Conservation (phyloP, 2,797 vertebrate genomes). For the Distichodus sexfasciatus region DNA sequence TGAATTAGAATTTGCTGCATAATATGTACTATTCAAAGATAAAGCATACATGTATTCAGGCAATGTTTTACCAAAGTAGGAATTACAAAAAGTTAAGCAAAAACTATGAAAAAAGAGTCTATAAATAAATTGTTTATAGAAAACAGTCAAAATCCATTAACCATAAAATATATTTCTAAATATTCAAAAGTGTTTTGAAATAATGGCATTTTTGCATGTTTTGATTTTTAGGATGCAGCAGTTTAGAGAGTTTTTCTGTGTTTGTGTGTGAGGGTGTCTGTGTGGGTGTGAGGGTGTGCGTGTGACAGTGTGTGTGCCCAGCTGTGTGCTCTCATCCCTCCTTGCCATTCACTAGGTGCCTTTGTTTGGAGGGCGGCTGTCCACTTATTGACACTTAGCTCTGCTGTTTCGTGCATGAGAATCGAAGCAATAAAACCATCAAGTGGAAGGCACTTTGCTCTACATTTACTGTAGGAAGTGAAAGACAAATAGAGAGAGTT, state of each 20-base stretch:
- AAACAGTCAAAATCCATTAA: too few species aligned
- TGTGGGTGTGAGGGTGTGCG: constrained; percentile 27
- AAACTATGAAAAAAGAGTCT: too few species aligned
- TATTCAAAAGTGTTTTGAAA: too few species aligned
- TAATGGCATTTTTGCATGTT: too few species aligned
- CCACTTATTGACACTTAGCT: constrained; percentile 78
- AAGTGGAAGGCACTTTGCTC: constrained; percentile 70
- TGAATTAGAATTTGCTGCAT: too few species aligned
- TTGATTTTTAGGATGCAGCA: too few species aligned
- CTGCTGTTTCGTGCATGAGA: constrained; percentile 68
- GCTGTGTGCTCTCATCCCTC: constrained; percentile 70
- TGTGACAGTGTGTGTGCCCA: constrained; percentile 64
- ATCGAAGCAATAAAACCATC: constrained; percentile 75
- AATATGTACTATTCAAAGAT: too few species aligned
- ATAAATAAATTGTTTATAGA: too few species aligned
- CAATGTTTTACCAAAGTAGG: too few species aligned
- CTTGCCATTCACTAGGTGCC: constrained; percentile 57
- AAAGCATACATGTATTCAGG: too few species aligned
- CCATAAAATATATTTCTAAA: too few species aligned
- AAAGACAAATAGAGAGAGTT: constrained; percentile 66
- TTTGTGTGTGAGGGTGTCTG: constrained; percentile 13
- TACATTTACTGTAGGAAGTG: constrained; percentile 71
- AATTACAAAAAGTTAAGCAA: too few species aligned
- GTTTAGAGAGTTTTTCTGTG: constrained; percentile 49
- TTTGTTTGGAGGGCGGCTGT: constrained; percentile 72